phyloP scores from a whole-genome alignment of 2,113 vertebrate genomes.

The Peromyscus californicus region DNA sequence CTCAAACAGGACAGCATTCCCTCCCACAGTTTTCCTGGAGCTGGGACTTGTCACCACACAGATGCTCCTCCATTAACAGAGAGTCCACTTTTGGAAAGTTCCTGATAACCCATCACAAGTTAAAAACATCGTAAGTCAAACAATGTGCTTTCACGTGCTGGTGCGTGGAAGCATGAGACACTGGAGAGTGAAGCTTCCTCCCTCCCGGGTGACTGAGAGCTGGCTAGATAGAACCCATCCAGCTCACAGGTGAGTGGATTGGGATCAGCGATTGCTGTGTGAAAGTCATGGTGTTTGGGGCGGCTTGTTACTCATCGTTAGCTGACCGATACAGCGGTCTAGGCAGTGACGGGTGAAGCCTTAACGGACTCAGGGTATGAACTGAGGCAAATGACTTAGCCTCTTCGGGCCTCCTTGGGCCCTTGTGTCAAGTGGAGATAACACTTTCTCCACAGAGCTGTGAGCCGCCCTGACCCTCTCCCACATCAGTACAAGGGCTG shows the following conservation, averaged over 20 bases:
- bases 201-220: background rate
- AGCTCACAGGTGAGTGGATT: too few relatives aligned
- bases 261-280: accelerated
- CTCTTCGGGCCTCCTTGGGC: background rate
- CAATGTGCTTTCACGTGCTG: too few relatives aligned
- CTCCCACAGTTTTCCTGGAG: background rate
- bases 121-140: background rate
- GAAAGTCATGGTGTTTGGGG: background rate
- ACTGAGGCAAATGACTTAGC: background rate
- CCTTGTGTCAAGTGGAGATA: background rate
- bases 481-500: background rate
- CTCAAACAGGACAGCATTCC: background rate
- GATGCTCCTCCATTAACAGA: background rate
- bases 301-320: background rate
- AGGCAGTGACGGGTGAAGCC: background rate
- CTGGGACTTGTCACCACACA: background rate
- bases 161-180: background rate
- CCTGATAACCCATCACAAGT: background rate
- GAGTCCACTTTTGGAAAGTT: background rate
- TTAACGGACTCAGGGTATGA: background rate
- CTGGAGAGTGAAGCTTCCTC: background rate
- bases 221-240: too few relatives aligned
- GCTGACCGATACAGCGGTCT: background rate
- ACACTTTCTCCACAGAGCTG: too few relatives aligned
- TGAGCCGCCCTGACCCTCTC: background rate